Evolutionary conservation across 2,888 invertebrate species (phyloP), one percentile per base, ranked within the genome.

Genomic region (Lasius fuliginosus): DNA sequence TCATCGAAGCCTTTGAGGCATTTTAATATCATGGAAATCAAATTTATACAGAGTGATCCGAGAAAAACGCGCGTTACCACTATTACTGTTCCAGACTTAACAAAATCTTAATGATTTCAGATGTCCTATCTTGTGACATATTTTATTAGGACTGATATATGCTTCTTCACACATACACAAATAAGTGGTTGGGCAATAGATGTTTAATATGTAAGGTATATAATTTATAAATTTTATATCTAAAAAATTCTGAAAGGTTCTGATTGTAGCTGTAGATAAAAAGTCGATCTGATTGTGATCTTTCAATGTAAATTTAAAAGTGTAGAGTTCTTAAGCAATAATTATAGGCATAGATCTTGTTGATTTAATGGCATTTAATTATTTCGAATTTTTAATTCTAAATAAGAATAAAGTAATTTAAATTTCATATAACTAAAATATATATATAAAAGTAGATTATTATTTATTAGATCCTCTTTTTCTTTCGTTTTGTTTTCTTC

Each of bases 1-100:
- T 75, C 49, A 77, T 86, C 81, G 74, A 42, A 67, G 18, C 67
- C 58, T 42, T 64, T 76, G 77, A 60, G 60, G 46, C 73, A 46
- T 71, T 46, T 71, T 71, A 71, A 79, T 71, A 69, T 71, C 71
- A 42, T 15, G 33, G 27, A 79, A 60, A 79, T 79, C 42, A 40
- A 77, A 56, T 77, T 77, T 77, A 56, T n/a, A 67, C n/a, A 67
- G n/a, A 30, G n/a, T 30, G 56, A n/a, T 27, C 18, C 27, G n/a
- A n/a, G 56, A 40, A 46, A 53, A 56, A 49, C 23, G 71, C 46
- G 30, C 18, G 15, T 3, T 30, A 18, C 8, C 62, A 18, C 23
- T 36, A 6, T 23, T 40, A 18, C 64, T 53, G 5, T 49, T 11
- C 15, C 18, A 15, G 56, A 56, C n/a, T 56, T 30, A 65, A 65